A percentile compares a stretch with the other conserved stretches of the same genome.
phyloP scores from a whole-genome alignment of 2,113 vertebrate genomes.

The Gadus chalcogrammus region DNA sequence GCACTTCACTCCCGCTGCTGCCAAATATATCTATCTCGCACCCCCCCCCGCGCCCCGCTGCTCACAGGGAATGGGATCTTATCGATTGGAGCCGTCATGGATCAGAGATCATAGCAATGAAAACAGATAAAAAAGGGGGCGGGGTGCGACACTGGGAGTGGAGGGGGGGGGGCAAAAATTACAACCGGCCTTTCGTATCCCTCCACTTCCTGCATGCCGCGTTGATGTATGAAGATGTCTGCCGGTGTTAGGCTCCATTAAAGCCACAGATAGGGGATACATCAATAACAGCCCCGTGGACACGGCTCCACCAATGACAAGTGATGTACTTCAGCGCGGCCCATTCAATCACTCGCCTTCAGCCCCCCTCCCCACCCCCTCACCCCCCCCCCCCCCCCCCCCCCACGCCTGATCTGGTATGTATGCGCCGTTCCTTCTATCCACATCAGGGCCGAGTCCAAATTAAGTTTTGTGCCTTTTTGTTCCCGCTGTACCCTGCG shows the following conservation, averaged over 20 bases:
- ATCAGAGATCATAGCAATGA: no score
- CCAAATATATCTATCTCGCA: neutral
- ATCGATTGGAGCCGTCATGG: neutral
- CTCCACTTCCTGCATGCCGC: slow-evolving; percentile 26
- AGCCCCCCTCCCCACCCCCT: no score
- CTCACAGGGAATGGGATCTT: neutral
- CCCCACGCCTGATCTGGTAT: slow-evolving; percentile 13
- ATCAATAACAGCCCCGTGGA: slow-evolving; percentile 37
- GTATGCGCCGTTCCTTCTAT: slow-evolving; percentile 2
- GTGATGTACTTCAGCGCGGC: slow-evolving; percentile 21
- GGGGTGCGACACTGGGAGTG: slow-evolving; percentile 7
- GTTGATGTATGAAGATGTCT: slow-evolving; percentile 41
- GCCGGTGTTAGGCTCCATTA: slow-evolving; percentile 41
- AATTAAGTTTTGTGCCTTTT: slow-evolving; percentile 16
- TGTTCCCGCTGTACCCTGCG: neutral
- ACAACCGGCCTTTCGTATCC: slow-evolving; percentile 19
- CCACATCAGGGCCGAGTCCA: neutral
- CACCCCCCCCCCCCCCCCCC: slow-evolving; percentile 3
- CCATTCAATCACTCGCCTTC: slow-evolving; percentile 3
- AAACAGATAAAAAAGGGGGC: no score
- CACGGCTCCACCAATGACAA: slow-evolving; percentile 31
- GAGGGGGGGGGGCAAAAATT: slow-evolving; percentile 22
- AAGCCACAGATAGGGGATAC: slow-evolving; percentile 31
- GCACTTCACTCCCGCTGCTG: neutral
- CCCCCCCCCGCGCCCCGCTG: no score